Evolutionary conservation across 2,797 vertebrate species (phyloP), one percentile per base, ranked within the genome.

Genomic region (Salmo trutta): DNA sequence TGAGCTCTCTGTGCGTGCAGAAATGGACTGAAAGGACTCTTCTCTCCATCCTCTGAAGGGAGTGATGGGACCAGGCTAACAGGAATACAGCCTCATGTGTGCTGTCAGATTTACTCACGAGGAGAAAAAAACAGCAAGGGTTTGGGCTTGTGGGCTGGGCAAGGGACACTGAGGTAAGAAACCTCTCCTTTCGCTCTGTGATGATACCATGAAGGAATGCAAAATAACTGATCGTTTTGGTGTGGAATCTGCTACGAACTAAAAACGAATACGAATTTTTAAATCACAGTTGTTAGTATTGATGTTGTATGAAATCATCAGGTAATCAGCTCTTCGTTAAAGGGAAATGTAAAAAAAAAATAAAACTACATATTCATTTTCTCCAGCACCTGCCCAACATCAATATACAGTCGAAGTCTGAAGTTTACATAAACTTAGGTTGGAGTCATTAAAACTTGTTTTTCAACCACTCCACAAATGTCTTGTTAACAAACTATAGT

Each of bases 141-240:
- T 73, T 81, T 84, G 75, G 84, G 78, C 75, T 75, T 41, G 7
- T 36, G 75, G 84, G 79, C 75, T 71, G 68, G 69, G 81, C 83
- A 78, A 14, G 4, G 78, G 83, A 85, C 82, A 64, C 62, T 81
- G 88, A 90, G 88, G 85, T 91, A 90, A 90, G 88, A 87, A 83
- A 77, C 83, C 79, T 75, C 81, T 79, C 83, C 85, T 33, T 16
- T 75, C 82, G 86, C 74, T 86, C 84, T 8, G 86, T 75, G 72
- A 65, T 78, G 79, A 79, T 77, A 83, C 82, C 84, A 91, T 91
- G 90, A 92, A 91, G 91, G 90, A 88, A 89, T 82, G 54, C 64
- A 77, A 77, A 59, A 27, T 21, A 51, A 71, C 41, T 21, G 31
- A 82, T 24, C 16, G 66, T n/a, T 62, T 62, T n/a, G 19, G n/a